Percentiles rank a stretch among this genome's conserved stretches.
These are phyloP conservation scores for Esox masquinongy DNA, from an alignment of 2,797 vertebrate species.

Conservation along the genomic window DNA sequence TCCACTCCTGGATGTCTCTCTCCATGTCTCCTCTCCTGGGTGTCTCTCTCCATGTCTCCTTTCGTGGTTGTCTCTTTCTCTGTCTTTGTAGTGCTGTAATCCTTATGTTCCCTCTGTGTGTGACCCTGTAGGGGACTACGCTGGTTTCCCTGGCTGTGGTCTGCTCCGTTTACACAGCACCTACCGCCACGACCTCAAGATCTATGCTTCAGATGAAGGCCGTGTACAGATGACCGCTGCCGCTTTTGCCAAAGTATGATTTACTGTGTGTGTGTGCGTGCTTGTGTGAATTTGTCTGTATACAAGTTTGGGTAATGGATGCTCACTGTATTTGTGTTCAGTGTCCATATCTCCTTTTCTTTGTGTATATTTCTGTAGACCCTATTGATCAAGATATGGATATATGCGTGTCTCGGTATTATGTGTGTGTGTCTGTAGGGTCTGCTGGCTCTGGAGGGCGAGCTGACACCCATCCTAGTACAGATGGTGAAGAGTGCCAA, in stretches of 20 bases:
- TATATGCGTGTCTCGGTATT: slow-evolving; percentile 7
- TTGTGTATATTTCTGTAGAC: neutral
- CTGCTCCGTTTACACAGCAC: slow-evolving; percentile 88
- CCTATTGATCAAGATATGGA: neutral
- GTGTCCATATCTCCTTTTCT: neutral
- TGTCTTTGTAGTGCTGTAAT: neutral
- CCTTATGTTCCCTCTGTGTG: neutral
- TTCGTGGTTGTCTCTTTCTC: neutral
- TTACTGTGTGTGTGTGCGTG: neutral
- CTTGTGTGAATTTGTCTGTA: neutral
- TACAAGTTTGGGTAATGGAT: neutral
- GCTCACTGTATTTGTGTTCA: neutral
- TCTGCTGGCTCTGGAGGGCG: slow-evolving; percentile 84
- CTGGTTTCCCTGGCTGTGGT: slow-evolving; percentile 88
- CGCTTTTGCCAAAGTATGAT: slow-evolving; percentile 86
- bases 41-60: too few relatives aligned
- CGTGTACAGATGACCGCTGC: slow-evolving; percentile 91
- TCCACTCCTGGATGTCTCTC: too few relatives aligned
- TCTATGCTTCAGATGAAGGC: slow-evolving; percentile 89
- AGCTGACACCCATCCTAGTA: slow-evolving; percentile 87
- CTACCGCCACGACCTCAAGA: slow-evolving; percentile 89
- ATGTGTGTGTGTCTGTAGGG: slow-evolving; percentile 68
- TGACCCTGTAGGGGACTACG: slow-evolving; percentile 81
- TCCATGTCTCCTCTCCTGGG: too few relatives aligned
- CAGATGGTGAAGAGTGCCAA: slow-evolving; percentile 93